phyloP scores from a whole-genome alignment of 2,113 vertebrate species.

The Diadophis punctatus region DNA sequence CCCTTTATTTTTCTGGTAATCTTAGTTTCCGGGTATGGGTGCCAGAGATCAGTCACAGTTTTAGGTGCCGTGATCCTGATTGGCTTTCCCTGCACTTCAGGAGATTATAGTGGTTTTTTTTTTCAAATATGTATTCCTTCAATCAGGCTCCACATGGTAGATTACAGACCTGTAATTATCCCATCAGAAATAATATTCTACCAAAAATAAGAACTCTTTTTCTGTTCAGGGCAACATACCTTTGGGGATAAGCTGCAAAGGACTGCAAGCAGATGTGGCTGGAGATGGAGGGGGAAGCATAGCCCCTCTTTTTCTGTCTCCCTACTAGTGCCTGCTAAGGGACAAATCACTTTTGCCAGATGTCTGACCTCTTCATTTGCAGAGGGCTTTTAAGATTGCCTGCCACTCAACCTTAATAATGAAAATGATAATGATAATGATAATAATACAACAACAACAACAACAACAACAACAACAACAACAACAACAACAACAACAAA shows the following conservation, averaged over 20 bases:
- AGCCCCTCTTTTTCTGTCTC: background rate
- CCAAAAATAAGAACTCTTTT: background rate
- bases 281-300: background rate
- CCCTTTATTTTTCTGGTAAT: background rate
- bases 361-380: background rate
- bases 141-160: background rate
- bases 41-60: background rate
- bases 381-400: background rate
- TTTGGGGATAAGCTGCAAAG: background rate
- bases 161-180: background rate
- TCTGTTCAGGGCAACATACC: background rate
- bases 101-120: background rate
- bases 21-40: fast-evolving
- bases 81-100: background rate
- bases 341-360: background rate
- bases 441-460: too few species aligned
- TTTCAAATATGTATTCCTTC: background rate
- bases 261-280: background rate
- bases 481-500: too few species aligned
- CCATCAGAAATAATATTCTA: background rate
- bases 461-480: too few species aligned
- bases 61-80: background rate
- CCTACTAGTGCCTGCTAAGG: background rate
- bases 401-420: background rate
- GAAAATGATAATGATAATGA: too few species aligned